These are phyloP conservation scores for Arenicola marina DNA, from an alignment of 2,888 invertebrate species.

Conservation along the genomic window DNA sequence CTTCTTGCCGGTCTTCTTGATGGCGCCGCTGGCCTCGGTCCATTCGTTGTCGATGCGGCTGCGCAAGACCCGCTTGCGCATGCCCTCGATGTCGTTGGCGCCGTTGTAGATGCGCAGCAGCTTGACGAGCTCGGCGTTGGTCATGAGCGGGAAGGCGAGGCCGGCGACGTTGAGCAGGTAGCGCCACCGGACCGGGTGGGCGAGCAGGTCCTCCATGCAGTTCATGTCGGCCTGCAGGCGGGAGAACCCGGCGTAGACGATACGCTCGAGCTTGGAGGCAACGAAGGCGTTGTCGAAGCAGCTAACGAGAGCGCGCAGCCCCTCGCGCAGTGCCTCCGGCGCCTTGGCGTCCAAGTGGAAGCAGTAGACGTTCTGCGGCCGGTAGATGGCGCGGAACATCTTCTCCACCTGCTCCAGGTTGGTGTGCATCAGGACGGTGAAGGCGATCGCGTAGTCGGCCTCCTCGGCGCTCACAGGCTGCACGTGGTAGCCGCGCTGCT, in stretches of 20 bases:
- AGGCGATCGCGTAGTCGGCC: slow-evolving; percentile 49
- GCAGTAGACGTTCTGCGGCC: slow-evolving; percentile 55
- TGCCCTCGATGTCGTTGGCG: slow-evolving; percentile 58
- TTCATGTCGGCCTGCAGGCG: slow-evolving; percentile 53
- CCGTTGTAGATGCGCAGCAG: slow-evolving; percentile 57
- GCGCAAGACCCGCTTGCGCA: slow-evolving; percentile 39
- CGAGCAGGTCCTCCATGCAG: slow-evolving; percentile 54
- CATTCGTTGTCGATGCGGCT: slow-evolving; percentile 32
- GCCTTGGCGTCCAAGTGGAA: slow-evolving; percentile 55
- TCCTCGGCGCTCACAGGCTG: slow-evolving; percentile 33
- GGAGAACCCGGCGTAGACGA: slow-evolving; percentile 54
- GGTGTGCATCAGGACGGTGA: slow-evolving; percentile 48
- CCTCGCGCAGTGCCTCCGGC: slow-evolving; percentile 31
- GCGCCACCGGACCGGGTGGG: slow-evolving; percentile 41
- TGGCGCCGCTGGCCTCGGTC: slow-evolving; percentile 30
- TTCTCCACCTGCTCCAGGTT: slow-evolving; percentile 47
- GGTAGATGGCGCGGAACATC: slow-evolving; percentile 49
- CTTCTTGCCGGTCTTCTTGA: slow-evolving; percentile 35
- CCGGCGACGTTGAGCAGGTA: slow-evolving; percentile 59
- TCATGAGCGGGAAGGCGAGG: slow-evolving; percentile 56
- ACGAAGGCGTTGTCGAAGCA: slow-evolving; percentile 58
- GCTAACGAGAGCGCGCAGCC: slow-evolving; percentile 35
- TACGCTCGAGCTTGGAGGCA: slow-evolving; percentile 46
- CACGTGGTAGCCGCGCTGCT: slow-evolving; percentile 15
- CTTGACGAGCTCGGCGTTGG: slow-evolving; percentile 55